Conservation (phyloP, 2,888 invertebrate species). For the Meta bourneti region DNA sequence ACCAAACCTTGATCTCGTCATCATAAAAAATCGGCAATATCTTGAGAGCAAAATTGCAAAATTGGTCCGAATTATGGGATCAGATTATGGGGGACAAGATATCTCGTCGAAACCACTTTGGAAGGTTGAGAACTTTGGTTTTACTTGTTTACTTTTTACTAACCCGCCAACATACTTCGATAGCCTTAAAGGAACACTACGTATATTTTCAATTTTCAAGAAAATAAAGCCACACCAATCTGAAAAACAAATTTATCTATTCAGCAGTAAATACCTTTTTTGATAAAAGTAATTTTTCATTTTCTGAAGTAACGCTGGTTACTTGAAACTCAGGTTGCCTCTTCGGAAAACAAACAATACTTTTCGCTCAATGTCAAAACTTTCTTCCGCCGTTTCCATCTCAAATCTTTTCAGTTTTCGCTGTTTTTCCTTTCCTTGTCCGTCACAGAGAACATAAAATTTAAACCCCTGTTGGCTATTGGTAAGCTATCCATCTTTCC, state of each 20-base stretch:
- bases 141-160: no score
- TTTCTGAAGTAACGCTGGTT: not conserved
- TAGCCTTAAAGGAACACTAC: not conserved
- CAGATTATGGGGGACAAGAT: no score
- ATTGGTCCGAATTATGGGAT: no score
- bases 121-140: no score
- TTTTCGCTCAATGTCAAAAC: constrained; percentile 16
- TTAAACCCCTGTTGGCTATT: not conserved
- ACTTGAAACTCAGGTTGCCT: not conserved
- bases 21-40: no score
- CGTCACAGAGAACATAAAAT: constrained; percentile 23
- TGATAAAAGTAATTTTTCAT: not conserved
- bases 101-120: no score
- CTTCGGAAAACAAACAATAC: not conserved
- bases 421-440: not conserved
- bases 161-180: no score
- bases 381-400: constrained; percentile 19
- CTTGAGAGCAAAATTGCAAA: no score
- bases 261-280: not conserved
- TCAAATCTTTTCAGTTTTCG: constrained; percentile 9
- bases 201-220: not conserved
- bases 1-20: no score
- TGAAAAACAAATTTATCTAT: not conserved
- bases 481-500: constrained; percentile 31
- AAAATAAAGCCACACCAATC: not conserved